Percentiles rank a stretch among this genome's conserved stretches.
Conservation (phyloP, 2,888 invertebrate species). For the Antitype chi region DNA sequence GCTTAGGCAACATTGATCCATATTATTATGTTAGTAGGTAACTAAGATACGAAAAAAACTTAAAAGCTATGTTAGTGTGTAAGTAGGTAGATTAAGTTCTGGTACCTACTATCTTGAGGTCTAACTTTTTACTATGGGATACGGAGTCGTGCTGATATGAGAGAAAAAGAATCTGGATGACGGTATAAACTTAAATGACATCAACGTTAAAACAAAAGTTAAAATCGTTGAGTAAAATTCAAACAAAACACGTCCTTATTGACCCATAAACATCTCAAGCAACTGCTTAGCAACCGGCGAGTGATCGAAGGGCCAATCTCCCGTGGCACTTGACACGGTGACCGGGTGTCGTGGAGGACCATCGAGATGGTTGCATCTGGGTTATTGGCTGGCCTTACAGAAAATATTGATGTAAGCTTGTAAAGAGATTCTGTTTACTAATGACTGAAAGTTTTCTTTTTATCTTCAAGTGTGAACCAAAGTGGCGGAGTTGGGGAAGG, state of each 20-base stretch:
- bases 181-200: not conserved
- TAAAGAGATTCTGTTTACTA: slow-evolving; percentile 23
- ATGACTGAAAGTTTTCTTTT: not conserved
- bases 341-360: slow-evolving; percentile 64
- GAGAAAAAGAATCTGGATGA: not conserved
- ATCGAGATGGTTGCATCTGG: slow-evolving; percentile 63
- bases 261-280: slow-evolving; percentile 34
- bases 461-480: not conserved
- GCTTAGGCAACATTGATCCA: no score
- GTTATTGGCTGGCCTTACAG: slow-evolving; percentile 59
- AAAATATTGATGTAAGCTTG: slow-evolving; percentile 34
- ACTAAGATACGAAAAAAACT: no score
- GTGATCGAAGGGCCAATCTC: slow-evolving; percentile 65
- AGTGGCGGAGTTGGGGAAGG: no score
- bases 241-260: slow-evolving; percentile 46
- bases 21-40: no score
- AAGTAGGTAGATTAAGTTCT: no score
- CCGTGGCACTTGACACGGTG: slow-evolving; percentile 70
- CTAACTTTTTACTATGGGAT: not conserved
- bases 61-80: no score
- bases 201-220: not conserved
- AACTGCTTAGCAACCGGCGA: slow-evolving; percentile 61
- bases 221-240: not conserved
- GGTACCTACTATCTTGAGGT: not conserved
- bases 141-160: not conserved